phyloP scores from a whole-genome alignment of 2,113 vertebrate species.

The Sardina pilchardus region DNA sequence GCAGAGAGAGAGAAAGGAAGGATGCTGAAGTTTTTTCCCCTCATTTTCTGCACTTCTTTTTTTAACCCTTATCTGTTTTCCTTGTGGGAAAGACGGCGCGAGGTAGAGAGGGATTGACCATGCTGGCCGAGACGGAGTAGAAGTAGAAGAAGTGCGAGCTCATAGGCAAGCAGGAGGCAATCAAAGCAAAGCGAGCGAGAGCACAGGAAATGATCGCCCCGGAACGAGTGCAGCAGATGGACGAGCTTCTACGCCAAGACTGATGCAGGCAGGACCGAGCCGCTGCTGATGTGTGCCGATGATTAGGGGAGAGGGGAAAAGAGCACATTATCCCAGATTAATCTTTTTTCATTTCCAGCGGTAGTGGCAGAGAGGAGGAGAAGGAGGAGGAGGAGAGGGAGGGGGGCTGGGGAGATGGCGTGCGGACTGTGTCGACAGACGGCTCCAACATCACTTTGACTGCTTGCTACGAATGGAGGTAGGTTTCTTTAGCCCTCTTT shows the following conservation, averaged over 20 bases:
- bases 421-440: conserved; percentile 27
- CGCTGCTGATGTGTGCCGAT: conserved; percentile 29
- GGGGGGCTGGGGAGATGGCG: conserved; percentile 54
- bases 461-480: conserved; percentile 62
- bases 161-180: background rate
- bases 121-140: background rate
- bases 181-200: background rate
- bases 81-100: background rate
- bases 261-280: conserved; percentile 36
- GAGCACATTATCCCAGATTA: background rate
- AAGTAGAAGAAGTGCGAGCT: background rate
- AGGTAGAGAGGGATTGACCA: background rate
- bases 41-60: background rate
- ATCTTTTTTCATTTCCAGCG: background rate
- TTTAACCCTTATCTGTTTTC: background rate
- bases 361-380: background rate
- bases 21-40: conserved; percentile 5
- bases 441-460: conserved; percentile 50
- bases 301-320: conserved; percentile 34
- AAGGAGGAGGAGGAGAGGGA: conserved; percentile 15
- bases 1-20: background rate
- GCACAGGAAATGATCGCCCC: conserved; percentile 30
- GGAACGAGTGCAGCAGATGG: conserved; percentile 50
- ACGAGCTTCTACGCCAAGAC: conserved; percentile 24
- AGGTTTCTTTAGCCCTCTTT: conserved; percentile 57